Conservation (phyloP, 2,888 invertebrate species). For the Ligdia adustata region DNA sequence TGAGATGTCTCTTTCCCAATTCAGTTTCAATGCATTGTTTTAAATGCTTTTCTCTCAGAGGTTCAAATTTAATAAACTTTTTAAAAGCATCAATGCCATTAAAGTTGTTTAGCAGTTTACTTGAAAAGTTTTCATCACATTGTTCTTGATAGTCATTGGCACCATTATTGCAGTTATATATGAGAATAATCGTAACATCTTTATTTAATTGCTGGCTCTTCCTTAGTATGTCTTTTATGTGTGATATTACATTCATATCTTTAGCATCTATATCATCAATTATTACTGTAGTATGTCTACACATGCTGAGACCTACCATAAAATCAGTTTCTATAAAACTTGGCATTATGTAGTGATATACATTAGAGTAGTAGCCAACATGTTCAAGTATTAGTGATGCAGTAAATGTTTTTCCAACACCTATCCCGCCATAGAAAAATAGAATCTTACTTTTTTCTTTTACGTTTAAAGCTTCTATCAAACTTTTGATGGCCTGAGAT, state of each 20-base stretch:
- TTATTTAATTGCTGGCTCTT: conserved; percentile 60
- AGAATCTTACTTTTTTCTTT: conserved; percentile 57
- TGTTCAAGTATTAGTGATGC: conserved; percentile 60
- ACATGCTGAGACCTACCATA: conserved; percentile 63
- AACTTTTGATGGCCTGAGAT: conserved; percentile 47
- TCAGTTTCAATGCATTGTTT: conserved; percentile 65
- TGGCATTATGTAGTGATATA: conserved; percentile 74
- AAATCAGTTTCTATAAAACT: conserved; percentile 60
- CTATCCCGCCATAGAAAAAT: conserved; percentile 72
- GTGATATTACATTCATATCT: conserved; percentile 49
- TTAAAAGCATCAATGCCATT: conserved; percentile 50
- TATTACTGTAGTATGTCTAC: conserved; percentile 60
- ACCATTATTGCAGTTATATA: conserved; percentile 64
- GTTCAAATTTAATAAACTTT: conserved; percentile 59
- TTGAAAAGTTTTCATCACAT: conserved; percentile 53
- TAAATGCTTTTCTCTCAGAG: conserved; percentile 55
- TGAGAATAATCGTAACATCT: conserved; percentile 62
- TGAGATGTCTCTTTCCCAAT: conserved; percentile 43
- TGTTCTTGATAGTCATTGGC: conserved; percentile 45
- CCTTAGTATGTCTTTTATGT: conserved; percentile 52
- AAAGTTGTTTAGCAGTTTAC: conserved; percentile 49
- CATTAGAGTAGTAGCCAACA: conserved; percentile 57
- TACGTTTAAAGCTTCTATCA: conserved; percentile 52
- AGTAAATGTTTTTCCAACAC: conserved; percentile 73
- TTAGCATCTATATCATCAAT: conserved; percentile 63